Evolutionary conservation across 2,113 vertebrate species (phyloP), one percentile per base, ranked within the genome.

Genomic region (Regulus satrapa): DNA sequence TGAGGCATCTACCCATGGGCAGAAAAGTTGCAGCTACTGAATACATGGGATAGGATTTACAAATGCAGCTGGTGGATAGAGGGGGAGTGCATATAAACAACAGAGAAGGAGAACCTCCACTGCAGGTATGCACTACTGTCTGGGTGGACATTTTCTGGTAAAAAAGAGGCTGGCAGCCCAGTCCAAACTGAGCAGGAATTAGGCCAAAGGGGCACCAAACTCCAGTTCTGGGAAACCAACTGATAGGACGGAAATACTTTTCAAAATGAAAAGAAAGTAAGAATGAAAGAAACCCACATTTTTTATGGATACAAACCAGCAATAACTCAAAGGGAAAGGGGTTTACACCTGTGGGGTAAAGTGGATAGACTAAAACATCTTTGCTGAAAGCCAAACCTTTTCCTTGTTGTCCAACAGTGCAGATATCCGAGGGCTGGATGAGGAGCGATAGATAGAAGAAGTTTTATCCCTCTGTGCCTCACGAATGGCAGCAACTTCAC

Each of bases 381-480:
- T 12, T 43, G 58, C 40, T 46, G 40, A 21, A 89, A 49, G 61
- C 9, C 51, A 83, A 36, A 98, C 98, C 98, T 98, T 98, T 9
- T 98, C 98, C 63, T 95, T 98, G 92, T 74, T 97, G 94, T 98
- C 98, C 64, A 97, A 26, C 6, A 98, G 72, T 0, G 97, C 92
- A 34, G 98, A 98, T 87, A 98, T 97, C 24, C 98, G 97, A 61
- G 98, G 98, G 45, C 98, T 98, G 7, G 98, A 98, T 0, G 98
- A 98, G 5, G 98, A 98, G 7, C 98, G 98, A 48, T 92, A 96
- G 93, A 98, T 88, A 1, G 97, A 89, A 5, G 97, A 41, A 6
- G 92, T 77, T 49, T 97, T 97, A 2, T 97, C 98, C 54, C 92
- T 95, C 19, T 96, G 82, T 0, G 94, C 89, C 29, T 98, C 98